Evolutionary conservation across 37 sponge, comb jelly and placozoan genomes (phyloP).

Genomic region (Haliclona indistincta): DNA sequence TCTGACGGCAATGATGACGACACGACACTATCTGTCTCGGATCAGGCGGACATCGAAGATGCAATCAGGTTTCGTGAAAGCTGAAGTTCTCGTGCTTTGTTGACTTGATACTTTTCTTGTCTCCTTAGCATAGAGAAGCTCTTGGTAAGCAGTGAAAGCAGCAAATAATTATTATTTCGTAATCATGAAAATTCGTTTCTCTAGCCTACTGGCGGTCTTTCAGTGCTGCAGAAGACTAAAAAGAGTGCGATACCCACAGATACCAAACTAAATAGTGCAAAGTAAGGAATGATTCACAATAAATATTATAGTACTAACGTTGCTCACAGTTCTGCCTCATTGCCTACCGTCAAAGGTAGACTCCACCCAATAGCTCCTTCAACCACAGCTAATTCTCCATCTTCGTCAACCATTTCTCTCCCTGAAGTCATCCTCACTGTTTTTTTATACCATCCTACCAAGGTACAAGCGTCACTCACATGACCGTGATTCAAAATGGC

Average conservation of each 20-base stretch:
- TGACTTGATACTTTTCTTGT: background rate
- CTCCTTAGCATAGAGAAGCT: background rate
- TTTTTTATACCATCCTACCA: conserved; percentile 59
- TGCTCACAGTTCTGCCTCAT: too few relatives aligned
- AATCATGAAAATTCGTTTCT: too few relatives aligned
- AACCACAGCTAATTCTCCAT: background rate
- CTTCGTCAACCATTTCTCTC: background rate
- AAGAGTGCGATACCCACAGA: background rate
- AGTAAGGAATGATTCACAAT: background rate
- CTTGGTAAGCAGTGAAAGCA: background rate
- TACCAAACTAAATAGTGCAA: background rate
- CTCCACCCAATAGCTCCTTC: background rate
- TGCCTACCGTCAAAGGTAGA: too few relatives aligned
- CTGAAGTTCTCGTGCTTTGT: background rate
- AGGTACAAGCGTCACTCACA: conserved; percentile 14
- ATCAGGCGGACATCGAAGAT: too few relatives aligned
- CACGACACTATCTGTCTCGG: too few relatives aligned
- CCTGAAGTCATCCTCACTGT: conserved; percentile 61
- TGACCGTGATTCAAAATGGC: background rate
- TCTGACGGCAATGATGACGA: too few relatives aligned
- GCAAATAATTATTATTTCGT: background rate
- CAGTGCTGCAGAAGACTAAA: background rate
- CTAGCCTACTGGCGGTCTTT: background rate
- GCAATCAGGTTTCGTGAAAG: too few relatives aligned
- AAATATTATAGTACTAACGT: too few relatives aligned